Conservation (phyloP, 2,888 invertebrate genomes). For the Polia nebulosa region DNA sequence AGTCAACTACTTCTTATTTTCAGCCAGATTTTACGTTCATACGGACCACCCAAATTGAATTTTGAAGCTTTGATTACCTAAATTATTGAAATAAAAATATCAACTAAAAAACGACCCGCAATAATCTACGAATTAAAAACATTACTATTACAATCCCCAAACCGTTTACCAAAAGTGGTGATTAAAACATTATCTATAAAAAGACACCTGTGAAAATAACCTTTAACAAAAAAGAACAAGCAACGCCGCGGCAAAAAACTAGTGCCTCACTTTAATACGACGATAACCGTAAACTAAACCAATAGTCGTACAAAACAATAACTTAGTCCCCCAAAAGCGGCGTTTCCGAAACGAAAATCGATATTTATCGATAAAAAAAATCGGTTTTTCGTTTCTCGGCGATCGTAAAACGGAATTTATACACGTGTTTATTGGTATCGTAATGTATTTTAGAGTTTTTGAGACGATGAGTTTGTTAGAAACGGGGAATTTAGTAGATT, state of each 20-base stretch:
- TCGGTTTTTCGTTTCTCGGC: conserved; percentile 64
- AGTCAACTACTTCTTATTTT: too few relatives aligned
- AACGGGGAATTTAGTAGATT: conserved; percentile 60
- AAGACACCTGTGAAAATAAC: conserved; percentile 10
- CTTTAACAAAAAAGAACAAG: conserved; percentile 20
- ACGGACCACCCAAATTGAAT: too few relatives aligned
- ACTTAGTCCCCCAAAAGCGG: conserved; percentile 67
- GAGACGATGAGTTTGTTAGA: conserved; percentile 60
- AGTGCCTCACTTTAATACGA: conserved; percentile 67
- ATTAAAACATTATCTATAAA: conserved; percentile 29
- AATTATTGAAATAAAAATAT: background rate
- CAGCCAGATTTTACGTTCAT: background rate
- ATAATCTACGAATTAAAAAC: background rate
- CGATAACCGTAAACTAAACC: conserved; percentile 87
- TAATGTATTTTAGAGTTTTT: conserved; percentile 57
- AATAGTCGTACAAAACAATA: conserved; percentile 80
- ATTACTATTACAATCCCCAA: background rate
- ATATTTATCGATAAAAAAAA: conserved; percentile 77
- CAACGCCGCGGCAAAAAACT: conserved; percentile 49
- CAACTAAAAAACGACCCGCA: background rate
- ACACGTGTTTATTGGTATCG: conserved; percentile 70
- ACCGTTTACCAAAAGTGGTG: background rate
- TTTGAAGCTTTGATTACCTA: background rate
- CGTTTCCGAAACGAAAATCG: conserved; percentile 72
- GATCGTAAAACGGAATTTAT: conserved; percentile 76